phyloP scores from a whole-genome alignment of 2,888 invertebrate genomes.

The Melikaiella ostensackeni region DNA sequence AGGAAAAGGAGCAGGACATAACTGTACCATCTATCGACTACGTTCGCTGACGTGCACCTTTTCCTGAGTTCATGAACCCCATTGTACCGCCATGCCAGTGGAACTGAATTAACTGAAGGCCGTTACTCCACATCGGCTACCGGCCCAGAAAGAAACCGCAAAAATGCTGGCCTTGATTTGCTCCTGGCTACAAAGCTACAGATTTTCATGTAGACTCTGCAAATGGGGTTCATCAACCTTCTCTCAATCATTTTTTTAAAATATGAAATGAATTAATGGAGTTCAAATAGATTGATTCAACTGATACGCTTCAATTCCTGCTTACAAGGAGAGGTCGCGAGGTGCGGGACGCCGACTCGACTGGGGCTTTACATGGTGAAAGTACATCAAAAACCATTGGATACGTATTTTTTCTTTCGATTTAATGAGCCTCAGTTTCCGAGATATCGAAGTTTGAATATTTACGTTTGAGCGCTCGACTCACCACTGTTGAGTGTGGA shows the following conservation, averaged over 20 bases:
- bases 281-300: neutral
- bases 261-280: neutral
- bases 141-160: constrained; percentile 28
- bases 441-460: too few relatives aligned
- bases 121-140: constrained; percentile 65
- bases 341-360: too few relatives aligned
- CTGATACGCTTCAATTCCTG: too few relatives aligned
- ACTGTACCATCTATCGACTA: constrained; percentile 65
- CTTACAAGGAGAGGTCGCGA: too few relatives aligned
- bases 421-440: too few relatives aligned
- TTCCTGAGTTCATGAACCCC: constrained; percentile 66
- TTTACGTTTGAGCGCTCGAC: too few relatives aligned
- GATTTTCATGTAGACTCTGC: neutral
- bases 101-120: constrained; percentile 62
- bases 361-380: too few relatives aligned
- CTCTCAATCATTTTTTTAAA: neutral
- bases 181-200: neutral
- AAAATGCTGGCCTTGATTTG: constrained; percentile 39
- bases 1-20: constrained; percentile 56
- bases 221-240: neutral
- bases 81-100: constrained; percentile 48
- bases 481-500: too few relatives aligned
- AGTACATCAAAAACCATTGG: too few relatives aligned
- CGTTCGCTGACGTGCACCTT: constrained; percentile 39
- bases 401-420: too few relatives aligned